Evolutionary conservation across 2,797 vertebrate genomes (phyloP), one percentile per base, ranked within the genome.

Genomic region (Artibeus lituratus): DNA sequence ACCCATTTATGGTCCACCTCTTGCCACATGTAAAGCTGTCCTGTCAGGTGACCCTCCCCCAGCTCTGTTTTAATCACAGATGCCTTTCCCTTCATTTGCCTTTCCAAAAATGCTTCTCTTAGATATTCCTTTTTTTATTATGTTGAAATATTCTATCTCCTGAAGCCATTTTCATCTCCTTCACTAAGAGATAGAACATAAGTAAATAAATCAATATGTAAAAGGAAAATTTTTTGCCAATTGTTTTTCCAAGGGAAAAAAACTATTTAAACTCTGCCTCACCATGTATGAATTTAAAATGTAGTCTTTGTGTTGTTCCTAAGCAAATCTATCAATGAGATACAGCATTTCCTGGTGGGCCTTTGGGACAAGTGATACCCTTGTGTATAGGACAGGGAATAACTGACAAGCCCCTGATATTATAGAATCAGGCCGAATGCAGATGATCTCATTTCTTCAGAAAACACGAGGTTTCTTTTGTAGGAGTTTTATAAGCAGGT

Each of bases 41-140:
- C 9, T 18, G 18, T 18, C n/a, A 16, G 78, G 26, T 1, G 2
- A 9, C 2, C 3, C 16, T 67, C 32, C 53, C 51, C 49, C 57
- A 37, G 7, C 6, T 83, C 53, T 73, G 14, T 59, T 55, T 83
- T 87, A n/a, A 51, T 39, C 67, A 82, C 19, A 80, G 39, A 82
- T 22, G 4, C 29, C 19, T 94, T 22, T 32, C 70, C 53, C 57
- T 91, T 78, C 62, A 59, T 51, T 77, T 82, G 55, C 10, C 22
- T 86, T 90, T 77, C 39, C 42, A 55, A 89, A 88, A 69, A 69
- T 62, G 24, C 18, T 32, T 95, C 65, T 72, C 44, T 72, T 44
- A 59, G 32, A 70, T 42, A 92, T n/a, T 73, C 24, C 82, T 78
- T 39, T 55, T 22, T 89, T 96, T 81, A 89, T 83, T 80, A 73